These are phyloP conservation scores for Drosophila vallismaia DNA, from an alignment of 2,888 invertebrate species.

Conservation along the genomic window DNA sequence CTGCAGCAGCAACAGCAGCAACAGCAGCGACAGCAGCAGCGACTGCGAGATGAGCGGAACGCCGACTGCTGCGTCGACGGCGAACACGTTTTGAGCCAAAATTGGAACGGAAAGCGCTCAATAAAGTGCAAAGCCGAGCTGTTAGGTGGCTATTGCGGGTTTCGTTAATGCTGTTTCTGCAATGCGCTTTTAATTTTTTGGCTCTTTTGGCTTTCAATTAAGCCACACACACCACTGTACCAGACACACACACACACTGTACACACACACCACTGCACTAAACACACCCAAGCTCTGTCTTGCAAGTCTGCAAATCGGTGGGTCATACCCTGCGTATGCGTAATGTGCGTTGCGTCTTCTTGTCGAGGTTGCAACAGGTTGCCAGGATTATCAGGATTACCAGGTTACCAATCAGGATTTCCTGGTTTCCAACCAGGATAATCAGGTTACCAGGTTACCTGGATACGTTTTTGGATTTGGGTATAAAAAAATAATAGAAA, in stretches of 20 bases:
- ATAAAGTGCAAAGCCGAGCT: conserved; percentile 64
- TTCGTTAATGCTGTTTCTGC: conserved; percentile 50
- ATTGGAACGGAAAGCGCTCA: conserved; percentile 58
- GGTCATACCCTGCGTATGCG: too few relatives aligned
- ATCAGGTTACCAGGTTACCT: too few relatives aligned
- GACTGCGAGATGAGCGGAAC: background rate
- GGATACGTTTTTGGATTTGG: too few relatives aligned
- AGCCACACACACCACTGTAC: conserved; percentile 27
- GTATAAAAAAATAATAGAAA: too few relatives aligned
- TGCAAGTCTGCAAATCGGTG: conserved; percentile 14
- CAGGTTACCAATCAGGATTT: too few relatives aligned
- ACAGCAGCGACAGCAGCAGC: background rate
- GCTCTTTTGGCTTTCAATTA: conserved; percentile 67
- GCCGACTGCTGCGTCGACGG: conserved; percentile 12
- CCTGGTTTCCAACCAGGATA: too few relatives aligned
- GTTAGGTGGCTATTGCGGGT: conserved; percentile 37
- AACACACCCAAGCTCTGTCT: conserved; percentile 4
- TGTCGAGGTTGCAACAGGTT: too few relatives aligned
- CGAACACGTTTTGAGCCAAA: conserved; percentile 60
- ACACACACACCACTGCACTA: background rate
- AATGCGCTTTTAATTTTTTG: conserved; percentile 70
- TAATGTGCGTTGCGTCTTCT: too few relatives aligned
- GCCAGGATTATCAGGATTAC: too few relatives aligned
- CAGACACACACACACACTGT: background rate
- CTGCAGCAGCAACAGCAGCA: conserved; percentile 29